Percentiles rank a stretch among this genome's conserved stretches.
phyloP scores from a whole-genome alignment of 1,140 invertebrate genomes.

The Protaetia brevitarsis region DNA sequence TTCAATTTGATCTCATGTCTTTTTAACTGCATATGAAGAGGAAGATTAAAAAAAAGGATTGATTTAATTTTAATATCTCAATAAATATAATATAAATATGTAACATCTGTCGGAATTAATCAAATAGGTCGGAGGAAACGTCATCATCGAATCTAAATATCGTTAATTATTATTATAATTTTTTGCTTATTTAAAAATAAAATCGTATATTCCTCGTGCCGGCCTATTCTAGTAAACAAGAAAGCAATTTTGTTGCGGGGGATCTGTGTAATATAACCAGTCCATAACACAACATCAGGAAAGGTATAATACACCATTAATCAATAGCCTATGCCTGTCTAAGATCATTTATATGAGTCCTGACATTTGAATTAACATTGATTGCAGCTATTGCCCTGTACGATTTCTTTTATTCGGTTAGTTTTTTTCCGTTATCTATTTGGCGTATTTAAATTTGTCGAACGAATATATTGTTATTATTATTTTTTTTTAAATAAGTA shows the following conservation, averaged over 20 bases:
- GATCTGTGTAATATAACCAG: not conserved
- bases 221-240: too few relatives aligned
- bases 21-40: constrained; percentile 40
- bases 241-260: too few relatives aligned
- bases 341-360: constrained; percentile 46
- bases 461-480: not conserved
- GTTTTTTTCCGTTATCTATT: not conserved
- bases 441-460: not conserved
- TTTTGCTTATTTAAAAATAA: too few relatives aligned
- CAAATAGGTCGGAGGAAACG: too few relatives aligned
- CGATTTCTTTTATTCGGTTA: constrained; percentile 18
- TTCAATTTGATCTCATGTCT: constrained; percentile 40
- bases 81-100: too few relatives aligned
- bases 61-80: too few relatives aligned
- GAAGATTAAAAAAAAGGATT: constrained; percentile 26
- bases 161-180: too few relatives aligned
- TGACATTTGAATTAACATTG: constrained; percentile 49
- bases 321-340: constrained; percentile 41
- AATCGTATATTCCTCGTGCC: too few relatives aligned
- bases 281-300: not conserved
- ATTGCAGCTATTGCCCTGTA: constrained; percentile 39
- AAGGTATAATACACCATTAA: constrained; percentile 37
- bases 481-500: too few relatives aligned
- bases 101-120: too few relatives aligned
- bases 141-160: too few relatives aligned